These are phyloP conservation scores for Druceiella hillmani DNA, from an alignment of 2,888 invertebrate species.

Conservation along the genomic window DNA sequence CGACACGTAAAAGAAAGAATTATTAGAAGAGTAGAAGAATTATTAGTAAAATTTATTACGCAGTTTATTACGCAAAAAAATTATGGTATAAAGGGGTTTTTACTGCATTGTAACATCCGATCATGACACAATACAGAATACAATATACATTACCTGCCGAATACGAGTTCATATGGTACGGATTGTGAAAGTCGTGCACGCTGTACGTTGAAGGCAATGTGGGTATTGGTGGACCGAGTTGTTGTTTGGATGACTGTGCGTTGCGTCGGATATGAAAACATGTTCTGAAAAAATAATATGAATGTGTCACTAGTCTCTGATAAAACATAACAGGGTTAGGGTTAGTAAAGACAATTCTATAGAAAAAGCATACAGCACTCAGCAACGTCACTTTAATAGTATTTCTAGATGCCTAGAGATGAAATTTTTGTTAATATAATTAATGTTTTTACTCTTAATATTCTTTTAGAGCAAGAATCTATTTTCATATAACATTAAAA, in stretches of 20 bases:
- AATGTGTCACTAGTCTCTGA: no score
- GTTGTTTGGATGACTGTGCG: conserved; percentile 71
- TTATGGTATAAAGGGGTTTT: neutral
- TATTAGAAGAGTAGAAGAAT: neutral
- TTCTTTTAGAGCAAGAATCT: no score
- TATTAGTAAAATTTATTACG: neutral
- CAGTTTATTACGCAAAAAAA: neutral
- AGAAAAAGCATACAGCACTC: no score
- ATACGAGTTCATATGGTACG: conserved; percentile 43
- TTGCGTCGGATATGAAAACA: conserved; percentile 86
- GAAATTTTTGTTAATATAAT: no score
- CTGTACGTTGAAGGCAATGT: conserved; percentile 88
- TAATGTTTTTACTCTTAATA: no score
- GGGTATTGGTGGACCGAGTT: conserved; percentile 69
- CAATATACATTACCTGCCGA: conserved; percentile 49
- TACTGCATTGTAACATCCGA: neutral
- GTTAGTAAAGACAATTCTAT: no score
- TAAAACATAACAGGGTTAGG: no score
- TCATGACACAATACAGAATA: neutral
- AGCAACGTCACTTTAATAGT: no score
- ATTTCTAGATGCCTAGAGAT: no score
- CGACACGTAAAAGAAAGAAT: no score
- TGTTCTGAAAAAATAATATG: conserved; percentile 56
- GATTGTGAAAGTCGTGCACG: conserved; percentile 87
- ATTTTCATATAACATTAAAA: no score